These are phyloP conservation scores for Brachyhypopomus occidentalis DNA, from an alignment of 2,113 vertebrate genomes.

Conservation along the genomic window DNA sequence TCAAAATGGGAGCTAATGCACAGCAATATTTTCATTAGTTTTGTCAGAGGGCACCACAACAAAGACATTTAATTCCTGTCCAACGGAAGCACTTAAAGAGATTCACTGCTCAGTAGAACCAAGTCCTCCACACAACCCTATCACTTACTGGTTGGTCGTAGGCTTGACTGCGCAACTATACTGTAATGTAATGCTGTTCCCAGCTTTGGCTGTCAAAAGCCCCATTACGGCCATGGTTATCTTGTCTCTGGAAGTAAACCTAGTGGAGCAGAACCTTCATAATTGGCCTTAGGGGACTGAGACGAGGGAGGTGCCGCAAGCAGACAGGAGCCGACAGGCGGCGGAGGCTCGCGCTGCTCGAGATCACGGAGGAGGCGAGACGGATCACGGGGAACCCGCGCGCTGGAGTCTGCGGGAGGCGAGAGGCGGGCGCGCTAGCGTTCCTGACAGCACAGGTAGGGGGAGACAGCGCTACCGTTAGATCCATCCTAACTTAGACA, in stretches of 20 bases:
- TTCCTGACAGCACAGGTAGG: too few relatives aligned
- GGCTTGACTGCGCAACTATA: not conserved
- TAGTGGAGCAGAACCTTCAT: slow-evolving; percentile 36
- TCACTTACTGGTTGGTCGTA: slow-evolving; percentile 19
- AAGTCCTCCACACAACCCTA: not conserved
- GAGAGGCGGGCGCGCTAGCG: too few relatives aligned
- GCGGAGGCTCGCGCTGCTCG: too few relatives aligned
- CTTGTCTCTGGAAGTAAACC: slow-evolving; percentile 3
- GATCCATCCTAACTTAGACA: too few relatives aligned
- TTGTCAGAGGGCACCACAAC: not conserved
- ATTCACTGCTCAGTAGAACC: not conserved
- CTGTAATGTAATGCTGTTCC: slow-evolving; percentile 24
- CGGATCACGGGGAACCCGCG: too few relatives aligned
- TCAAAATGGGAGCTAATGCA: not conserved
- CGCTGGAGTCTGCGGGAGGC: too few relatives aligned
- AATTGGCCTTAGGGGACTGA: slow-evolving; percentile 39
- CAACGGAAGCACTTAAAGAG: not conserved
- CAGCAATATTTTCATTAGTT: slow-evolving; percentile 26
- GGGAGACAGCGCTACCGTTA: too few relatives aligned
- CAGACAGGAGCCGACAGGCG: too few relatives aligned
- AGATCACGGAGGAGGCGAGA: too few relatives aligned
- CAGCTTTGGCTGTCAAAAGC: slow-evolving; percentile 3
- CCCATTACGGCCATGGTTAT: slow-evolving; percentile 1
- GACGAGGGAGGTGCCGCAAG: not conserved
- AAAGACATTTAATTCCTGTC: slow-evolving; percentile 1